A percentile compares a stretch with the other conserved stretches of the same genome.
Conservation (phyloP, 2,113 vertebrate species). For the Nicator chloris region DNA sequence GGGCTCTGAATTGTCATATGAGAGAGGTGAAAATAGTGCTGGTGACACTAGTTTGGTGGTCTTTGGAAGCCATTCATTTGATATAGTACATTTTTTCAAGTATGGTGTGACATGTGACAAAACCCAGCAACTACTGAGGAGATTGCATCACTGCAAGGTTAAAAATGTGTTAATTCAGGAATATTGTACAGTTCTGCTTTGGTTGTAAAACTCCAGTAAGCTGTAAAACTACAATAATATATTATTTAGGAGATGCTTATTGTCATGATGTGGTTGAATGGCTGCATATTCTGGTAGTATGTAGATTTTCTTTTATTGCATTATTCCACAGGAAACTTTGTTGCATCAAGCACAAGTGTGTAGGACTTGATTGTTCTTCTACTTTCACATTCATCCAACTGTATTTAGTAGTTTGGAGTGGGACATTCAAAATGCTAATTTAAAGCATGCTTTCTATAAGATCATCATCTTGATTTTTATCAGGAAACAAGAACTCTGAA, state of each 20-base stretch:
- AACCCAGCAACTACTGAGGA: background rate
- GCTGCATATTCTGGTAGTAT: background rate
- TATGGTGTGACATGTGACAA: background rate
- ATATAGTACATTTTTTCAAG: background rate
- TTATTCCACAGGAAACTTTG: background rate
- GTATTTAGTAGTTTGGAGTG: background rate
- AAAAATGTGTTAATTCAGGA: background rate
- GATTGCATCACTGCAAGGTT: background rate
- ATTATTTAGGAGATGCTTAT: background rate
- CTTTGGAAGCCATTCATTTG: background rate
- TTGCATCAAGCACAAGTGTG: background rate
- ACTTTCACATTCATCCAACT: background rate
- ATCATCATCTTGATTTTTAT: background rate
- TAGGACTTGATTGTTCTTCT: background rate
- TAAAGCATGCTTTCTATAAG: background rate
- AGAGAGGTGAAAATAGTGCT: background rate
- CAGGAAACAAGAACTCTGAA: slow-evolving; percentile 19
- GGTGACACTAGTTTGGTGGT: background rate
- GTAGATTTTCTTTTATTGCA: background rate
- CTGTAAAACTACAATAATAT: background rate
- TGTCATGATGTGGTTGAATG: background rate
- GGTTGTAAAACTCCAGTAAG: background rate
- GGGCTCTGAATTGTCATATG: background rate
- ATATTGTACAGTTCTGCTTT: background rate
- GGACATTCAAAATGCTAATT: background rate